These are phyloP conservation scores for Lophotriccus pileatus DNA, from an alignment of 2,797 vertebrate genomes.

Conservation along the genomic window DNA sequence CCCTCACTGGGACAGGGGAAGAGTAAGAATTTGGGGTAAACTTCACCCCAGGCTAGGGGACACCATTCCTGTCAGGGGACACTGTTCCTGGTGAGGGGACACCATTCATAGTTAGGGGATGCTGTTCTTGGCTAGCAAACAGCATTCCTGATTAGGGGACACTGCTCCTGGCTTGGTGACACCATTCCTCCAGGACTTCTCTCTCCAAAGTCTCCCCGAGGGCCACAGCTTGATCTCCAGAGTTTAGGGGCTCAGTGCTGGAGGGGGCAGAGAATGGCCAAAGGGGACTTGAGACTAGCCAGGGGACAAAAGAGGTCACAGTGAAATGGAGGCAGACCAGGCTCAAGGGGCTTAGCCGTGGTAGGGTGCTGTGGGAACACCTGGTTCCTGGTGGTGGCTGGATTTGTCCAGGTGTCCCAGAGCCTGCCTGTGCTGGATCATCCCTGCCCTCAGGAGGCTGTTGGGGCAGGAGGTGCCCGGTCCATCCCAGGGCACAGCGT, in stretches of 20 bases:
- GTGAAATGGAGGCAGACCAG: background rate
- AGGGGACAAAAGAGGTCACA: background rate
- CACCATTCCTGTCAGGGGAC: background rate
- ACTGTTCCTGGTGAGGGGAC: background rate
- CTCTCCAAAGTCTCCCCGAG: background rate
- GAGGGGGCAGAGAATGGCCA: background rate
- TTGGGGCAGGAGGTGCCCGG: accelerated
- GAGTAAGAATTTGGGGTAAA: background rate
- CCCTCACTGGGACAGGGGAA: background rate
- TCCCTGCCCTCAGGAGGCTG: accelerated
- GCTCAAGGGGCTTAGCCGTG: background rate
- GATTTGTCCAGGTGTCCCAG: background rate
- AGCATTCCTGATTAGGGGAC: background rate
- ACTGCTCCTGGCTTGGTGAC: background rate
- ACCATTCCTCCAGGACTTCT: background rate
- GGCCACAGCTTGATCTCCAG: background rate
- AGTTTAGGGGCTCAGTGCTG: background rate
- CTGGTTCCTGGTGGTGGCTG: accelerated
- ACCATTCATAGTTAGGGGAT: background rate
- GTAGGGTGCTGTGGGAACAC: background rate
- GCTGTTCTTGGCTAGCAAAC: background rate
- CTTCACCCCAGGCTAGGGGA: too few relatives aligned
- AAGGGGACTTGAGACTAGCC: background rate
- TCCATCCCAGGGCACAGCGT: accelerated
- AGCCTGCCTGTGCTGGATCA: background rate